These are phyloP conservation scores for Meandrusa payeni DNA, from an alignment of 2,888 invertebrate genomes.

Conservation along the genomic window DNA sequence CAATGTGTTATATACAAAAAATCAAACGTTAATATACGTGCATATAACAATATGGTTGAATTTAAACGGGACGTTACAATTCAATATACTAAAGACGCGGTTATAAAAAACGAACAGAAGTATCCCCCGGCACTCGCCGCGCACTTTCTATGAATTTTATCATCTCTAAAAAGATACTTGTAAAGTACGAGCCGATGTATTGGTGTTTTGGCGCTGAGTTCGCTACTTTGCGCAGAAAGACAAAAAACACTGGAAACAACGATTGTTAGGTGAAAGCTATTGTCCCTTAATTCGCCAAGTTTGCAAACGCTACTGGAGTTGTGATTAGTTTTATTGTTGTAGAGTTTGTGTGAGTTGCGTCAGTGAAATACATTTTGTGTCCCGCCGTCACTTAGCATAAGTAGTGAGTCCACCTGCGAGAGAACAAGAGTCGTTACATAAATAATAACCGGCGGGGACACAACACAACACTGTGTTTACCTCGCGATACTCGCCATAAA, in stretches of 20 bases:
- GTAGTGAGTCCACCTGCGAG: conserved; percentile 63
- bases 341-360: conserved; percentile 19
- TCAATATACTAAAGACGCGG: conserved; percentile 8
- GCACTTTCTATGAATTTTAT: conserved; percentile 6
- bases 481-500: conserved; percentile 48
- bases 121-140: neutral
- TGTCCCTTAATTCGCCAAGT: conserved; percentile 13
- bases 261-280: conserved; percentile 20
- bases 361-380: conserved; percentile 27
- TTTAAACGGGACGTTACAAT: too few relatives aligned
- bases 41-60: too few relatives aligned
- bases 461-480: conserved; percentile 67
- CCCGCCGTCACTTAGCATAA: conserved; percentile 64
- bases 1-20: too few relatives aligned
- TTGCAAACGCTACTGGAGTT: conserved; percentile 6
- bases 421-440: conserved; percentile 76
- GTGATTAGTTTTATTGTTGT: conserved; percentile 14
- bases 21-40: too few relatives aligned
- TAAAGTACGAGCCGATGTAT: conserved; percentile 10
- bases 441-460: conserved; percentile 61
- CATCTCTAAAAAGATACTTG: conserved; percentile 16
- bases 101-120: conserved; percentile 5
- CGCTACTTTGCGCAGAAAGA: conserved; percentile 1
- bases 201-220: conserved; percentile 12
- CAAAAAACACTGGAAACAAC: conserved; percentile 13